Conservation (phyloP, 2,113 vertebrate species). For the Glaucomys volans region DNA sequence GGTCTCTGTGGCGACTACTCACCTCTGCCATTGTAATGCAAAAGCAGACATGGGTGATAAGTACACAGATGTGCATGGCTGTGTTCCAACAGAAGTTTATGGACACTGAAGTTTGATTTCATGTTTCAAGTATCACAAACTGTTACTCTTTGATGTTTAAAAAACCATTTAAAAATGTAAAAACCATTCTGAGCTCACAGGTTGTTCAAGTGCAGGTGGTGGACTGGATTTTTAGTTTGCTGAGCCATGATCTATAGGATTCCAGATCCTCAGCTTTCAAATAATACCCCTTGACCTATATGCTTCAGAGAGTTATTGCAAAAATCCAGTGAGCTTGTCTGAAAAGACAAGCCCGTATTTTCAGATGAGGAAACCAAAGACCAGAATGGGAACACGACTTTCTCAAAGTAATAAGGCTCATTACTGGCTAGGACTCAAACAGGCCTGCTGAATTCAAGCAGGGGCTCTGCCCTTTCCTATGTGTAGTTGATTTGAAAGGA, state of each 20-base stretch:
- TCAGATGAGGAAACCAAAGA: not conserved
- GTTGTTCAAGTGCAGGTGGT: not conserved
- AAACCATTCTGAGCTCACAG: not conserved
- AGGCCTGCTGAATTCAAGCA: not conserved
- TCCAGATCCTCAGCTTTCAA: not conserved
- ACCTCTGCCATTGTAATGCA: not conserved
- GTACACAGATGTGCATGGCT: not conserved
- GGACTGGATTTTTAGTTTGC: not conserved
- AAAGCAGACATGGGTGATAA: not conserved
- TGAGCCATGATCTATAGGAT: not conserved
- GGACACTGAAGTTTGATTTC: not conserved
- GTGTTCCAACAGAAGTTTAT: not conserved
- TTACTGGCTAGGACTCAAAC: not conserved
- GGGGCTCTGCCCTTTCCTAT: not conserved
- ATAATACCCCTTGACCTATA: not conserved
- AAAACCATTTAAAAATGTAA: constrained; percentile 24
- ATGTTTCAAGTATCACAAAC: not conserved
- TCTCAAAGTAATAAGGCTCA: not conserved
- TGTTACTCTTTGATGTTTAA: not conserved
- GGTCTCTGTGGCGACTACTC: not conserved
- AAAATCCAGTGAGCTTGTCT: not conserved
- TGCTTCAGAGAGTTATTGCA: not conserved
- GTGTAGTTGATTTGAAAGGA: not conserved
- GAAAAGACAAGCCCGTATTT: not conserved
- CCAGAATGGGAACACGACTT: not conserved